A percentile compares a stretch with the other conserved stretches of the same genome.
These are phyloP conservation scores for Meloe dianella DNA, from an alignment of 2,888 invertebrate genomes.

Conservation along the genomic window DNA sequence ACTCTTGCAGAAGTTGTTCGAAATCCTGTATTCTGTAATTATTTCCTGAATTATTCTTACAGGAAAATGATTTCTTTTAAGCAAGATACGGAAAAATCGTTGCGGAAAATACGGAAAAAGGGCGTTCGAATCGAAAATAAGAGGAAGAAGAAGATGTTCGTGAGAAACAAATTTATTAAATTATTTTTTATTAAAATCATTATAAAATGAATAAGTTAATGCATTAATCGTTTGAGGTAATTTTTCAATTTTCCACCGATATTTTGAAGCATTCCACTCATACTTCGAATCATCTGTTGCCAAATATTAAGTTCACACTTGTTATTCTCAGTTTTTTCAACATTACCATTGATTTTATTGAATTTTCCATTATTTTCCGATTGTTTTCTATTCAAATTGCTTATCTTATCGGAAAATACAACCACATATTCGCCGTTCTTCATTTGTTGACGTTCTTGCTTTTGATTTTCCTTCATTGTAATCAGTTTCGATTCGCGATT, in stretches of 20 bases:
- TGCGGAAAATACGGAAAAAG: no score
- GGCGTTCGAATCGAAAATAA: no score
- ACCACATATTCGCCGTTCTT: conserved; percentile 37
- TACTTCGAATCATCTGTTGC: background rate
- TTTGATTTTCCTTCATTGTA: conserved; percentile 27
- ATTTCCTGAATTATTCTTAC: no score
- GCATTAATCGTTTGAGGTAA: background rate
- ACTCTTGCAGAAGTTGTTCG: no score
- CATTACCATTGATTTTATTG: background rate
- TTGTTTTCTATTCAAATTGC: conserved; percentile 10
- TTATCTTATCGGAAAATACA: conserved; percentile 26
- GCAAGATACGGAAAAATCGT: no score
- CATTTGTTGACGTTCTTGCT: conserved; percentile 25
- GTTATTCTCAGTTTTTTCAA: background rate
- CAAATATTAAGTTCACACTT: background rate
- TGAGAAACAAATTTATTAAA: background rate
- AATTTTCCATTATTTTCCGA: conserved; percentile 10
- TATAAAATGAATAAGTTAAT: background rate
- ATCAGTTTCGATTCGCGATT: background rate
- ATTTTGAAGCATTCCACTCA: background rate
- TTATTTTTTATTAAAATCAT: background rate
- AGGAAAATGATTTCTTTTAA: no score
- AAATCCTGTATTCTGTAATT: no score
- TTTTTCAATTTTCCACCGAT: background rate
- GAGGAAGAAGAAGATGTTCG: no score